phyloP scores from a whole-genome alignment of 2,113 vertebrate species.

The Phylloscopus trochilus region DNA sequence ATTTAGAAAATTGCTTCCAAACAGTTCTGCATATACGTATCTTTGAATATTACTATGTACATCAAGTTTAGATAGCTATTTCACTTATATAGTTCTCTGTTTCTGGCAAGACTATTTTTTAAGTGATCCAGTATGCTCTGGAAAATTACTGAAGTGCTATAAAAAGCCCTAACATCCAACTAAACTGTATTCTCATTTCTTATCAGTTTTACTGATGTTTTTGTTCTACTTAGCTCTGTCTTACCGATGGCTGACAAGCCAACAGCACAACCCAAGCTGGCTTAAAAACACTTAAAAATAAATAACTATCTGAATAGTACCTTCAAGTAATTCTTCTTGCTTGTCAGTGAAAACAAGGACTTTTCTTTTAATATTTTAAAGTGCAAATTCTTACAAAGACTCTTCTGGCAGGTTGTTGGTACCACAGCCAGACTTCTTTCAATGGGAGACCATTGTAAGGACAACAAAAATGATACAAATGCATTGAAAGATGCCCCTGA shows the following conservation, averaged over 20 bases:
- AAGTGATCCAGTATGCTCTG: not conserved
- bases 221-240: not conserved
- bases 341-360: not conserved
- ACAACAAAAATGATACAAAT: not conserved
- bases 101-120: not conserved
- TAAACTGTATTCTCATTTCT: not conserved
- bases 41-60: not conserved
- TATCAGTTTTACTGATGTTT: not conserved
- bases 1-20: not conserved
- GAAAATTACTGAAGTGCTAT: not conserved
- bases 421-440: not conserved
- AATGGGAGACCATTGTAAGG: not conserved
- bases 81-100: not conserved
- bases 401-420: not conserved
- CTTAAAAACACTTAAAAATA: not conserved
- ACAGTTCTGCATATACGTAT: not conserved
- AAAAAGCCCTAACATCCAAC: not conserved
- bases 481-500: not conserved
- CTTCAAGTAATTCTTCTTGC: not conserved
- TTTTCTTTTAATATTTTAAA: slow-evolving; percentile 2
- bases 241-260: not conserved
- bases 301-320: not conserved
- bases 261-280: not conserved
- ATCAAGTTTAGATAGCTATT: not conserved
- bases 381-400: not conserved